Percentiles rank a stretch among this genome's conserved stretches.
These are phyloP conservation scores for Melinopterus prodromus DNA, from an alignment of 2,888 invertebrate species.

Conservation along the genomic window DNA sequence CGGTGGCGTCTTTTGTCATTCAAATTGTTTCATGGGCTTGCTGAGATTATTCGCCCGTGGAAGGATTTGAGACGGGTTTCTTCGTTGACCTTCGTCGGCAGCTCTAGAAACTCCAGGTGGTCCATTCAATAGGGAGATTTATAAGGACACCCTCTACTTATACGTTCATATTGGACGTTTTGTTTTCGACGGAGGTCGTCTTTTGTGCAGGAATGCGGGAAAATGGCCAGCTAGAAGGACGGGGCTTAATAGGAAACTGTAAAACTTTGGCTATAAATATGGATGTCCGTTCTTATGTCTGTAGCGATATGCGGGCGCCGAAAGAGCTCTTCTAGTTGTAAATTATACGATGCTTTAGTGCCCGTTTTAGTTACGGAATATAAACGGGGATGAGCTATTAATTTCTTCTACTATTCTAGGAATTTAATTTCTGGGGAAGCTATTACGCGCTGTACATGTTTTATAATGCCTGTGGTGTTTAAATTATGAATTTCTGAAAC, in stretches of 20 bases:
- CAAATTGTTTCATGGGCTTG: neutral
- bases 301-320: neutral
- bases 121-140: neutral
- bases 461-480: neutral
- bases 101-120: neutral
- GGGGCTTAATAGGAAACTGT: neutral
- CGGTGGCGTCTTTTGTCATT: neutral
- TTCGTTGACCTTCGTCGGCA: neutral
- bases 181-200: slow-evolving; percentile 4
- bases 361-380: neutral
- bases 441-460: neutral
- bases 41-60: neutral
- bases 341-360: neutral
- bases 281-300: neutral
- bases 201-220: neutral
- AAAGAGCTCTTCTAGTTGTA: neutral
- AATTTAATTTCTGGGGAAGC: neutral
- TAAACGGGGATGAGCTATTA: neutral
- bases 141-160: neutral
- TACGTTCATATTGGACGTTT: neutral
- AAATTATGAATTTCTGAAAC: too few species aligned
- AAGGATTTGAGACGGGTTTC: neutral
- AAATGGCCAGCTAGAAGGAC: neutral
- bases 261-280: slow-evolving; percentile 4
- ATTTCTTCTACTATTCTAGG: neutral